These are phyloP conservation scores for Harpagifer antarcticus DNA, from an alignment of 2,797 vertebrate species.

Conservation along the genomic window DNA sequence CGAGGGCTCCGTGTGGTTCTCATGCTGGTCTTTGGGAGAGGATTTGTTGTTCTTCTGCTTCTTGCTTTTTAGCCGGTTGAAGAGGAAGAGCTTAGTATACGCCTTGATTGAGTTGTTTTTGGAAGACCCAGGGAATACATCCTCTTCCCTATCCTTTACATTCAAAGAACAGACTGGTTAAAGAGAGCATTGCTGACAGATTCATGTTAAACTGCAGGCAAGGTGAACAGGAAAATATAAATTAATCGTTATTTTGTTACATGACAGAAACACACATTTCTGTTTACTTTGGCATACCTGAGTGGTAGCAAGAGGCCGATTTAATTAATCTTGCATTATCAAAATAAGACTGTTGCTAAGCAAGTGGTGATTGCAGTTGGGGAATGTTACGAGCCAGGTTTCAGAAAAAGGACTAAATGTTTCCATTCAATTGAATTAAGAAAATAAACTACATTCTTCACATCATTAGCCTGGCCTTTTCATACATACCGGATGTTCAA, in stretches of 20 bases:
- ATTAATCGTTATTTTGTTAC: neutral
- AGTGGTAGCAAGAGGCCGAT: neutral
- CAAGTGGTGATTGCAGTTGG: neutral
- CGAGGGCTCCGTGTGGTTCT: constrained; percentile 70
- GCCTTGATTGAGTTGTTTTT: constrained; percentile 90
- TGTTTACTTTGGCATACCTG: neutral
- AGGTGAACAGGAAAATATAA: neutral
- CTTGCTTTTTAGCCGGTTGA: constrained; percentile 92
- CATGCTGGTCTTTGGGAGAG: constrained; percentile 84
- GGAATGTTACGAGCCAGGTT: neutral
- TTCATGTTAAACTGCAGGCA: neutral
- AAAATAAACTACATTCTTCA: neutral
- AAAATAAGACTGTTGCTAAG: neutral
- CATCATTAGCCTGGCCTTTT: neutral
- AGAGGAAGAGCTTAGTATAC: constrained; percentile 93
- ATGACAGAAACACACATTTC: neutral
- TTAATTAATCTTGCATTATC: neutral
- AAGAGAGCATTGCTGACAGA: neutral
- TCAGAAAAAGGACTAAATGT: neutral
- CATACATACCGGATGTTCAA: constrained; percentile 45
- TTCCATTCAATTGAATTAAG: neutral
- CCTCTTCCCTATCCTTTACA: constrained; percentile 89
- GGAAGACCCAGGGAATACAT: constrained; percentile 87
- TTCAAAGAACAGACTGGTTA: constrained; percentile 24
- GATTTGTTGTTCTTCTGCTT: constrained; percentile 87